Evolutionary conservation across 2,888 invertebrate genomes (phyloP).

Genomic region (Leptinotarsa haldemani): DNA sequence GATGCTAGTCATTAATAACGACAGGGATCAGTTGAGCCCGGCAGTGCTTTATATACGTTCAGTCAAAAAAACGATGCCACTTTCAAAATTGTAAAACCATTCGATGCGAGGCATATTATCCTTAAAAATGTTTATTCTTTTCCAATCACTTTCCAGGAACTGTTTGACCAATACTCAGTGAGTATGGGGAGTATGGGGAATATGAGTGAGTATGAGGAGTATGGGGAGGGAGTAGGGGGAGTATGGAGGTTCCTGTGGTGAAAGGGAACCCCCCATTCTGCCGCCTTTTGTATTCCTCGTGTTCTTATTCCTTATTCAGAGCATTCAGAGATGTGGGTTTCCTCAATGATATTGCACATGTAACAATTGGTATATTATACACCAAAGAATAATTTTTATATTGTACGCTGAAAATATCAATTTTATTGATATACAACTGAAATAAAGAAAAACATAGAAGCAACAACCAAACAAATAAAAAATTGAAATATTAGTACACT

Average conservation of each 20-base stretch:
- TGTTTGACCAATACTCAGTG: not conserved
- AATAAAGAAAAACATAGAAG: too few relatives aligned
- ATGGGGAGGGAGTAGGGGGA: too few relatives aligned
- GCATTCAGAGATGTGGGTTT: not conserved
- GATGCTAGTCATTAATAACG: too few relatives aligned
- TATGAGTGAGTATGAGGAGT: too few relatives aligned
- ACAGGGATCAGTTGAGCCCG: too few relatives aligned
- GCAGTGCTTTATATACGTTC: not conserved
- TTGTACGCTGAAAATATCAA: too few relatives aligned
- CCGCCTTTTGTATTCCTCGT: not conserved
- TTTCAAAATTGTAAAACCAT: not conserved
- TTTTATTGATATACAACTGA: too few relatives aligned
- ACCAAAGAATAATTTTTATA: not conserved
- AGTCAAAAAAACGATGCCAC: not conserved
- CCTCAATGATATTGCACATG: not conserved
- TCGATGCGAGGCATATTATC: not conserved
- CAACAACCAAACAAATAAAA: too few relatives aligned
- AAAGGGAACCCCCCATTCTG: not conserved
- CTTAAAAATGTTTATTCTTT: not conserved
- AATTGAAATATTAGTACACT: too few relatives aligned
- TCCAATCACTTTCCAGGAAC: not conserved
- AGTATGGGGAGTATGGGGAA: too few relatives aligned
- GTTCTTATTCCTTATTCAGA: not conserved
- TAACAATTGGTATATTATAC: not conserved
- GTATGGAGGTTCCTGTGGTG: too few relatives aligned